phyloP scores from a whole-genome alignment of 2,888 invertebrate species.

The Dione juno region DNA sequence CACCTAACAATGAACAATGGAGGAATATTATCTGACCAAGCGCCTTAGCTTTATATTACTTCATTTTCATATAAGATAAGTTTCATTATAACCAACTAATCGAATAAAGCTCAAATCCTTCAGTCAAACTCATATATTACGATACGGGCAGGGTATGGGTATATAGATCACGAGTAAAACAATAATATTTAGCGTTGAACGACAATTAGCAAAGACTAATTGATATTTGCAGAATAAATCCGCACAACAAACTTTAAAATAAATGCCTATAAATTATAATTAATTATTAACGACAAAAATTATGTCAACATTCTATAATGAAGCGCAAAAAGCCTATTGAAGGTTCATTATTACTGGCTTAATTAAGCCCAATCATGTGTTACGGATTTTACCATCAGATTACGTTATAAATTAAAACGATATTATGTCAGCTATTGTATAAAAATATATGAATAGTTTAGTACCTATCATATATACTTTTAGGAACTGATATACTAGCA shows the following conservation, averaged over 20 bases:
- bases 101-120: no score
- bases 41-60: no score
- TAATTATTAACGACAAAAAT: slow-evolving; percentile 42
- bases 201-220: slow-evolving; percentile 21
- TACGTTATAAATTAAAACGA: slow-evolving; percentile 43
- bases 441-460: slow-evolving; percentile 19
- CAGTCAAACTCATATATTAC: not conserved
- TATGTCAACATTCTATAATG: slow-evolving; percentile 43
- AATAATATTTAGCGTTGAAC: slow-evolving; percentile 18
- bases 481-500: not conserved
- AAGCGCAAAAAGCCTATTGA: slow-evolving; percentile 41
- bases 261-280: slow-evolving; percentile 27
- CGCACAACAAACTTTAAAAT: slow-evolving; percentile 17
- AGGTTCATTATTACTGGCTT: slow-evolving; percentile 49
- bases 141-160: no score
- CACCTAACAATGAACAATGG: no score
- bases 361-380: slow-evolving; percentile 51
- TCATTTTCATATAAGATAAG: no score
- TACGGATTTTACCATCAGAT: slow-evolving; percentile 45
- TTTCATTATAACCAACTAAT: no score
- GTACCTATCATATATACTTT: not conserved
- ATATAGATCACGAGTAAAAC: slow-evolving; percentile 4
- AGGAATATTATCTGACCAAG: no score
- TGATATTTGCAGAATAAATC: slow-evolving; percentile 18
- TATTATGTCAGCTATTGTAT: slow-evolving; percentile 28